These are phyloP conservation scores for Cyrtonyx montezumae DNA, from an alignment of 2,113 vertebrate genomes.

Conservation along the genomic window DNA sequence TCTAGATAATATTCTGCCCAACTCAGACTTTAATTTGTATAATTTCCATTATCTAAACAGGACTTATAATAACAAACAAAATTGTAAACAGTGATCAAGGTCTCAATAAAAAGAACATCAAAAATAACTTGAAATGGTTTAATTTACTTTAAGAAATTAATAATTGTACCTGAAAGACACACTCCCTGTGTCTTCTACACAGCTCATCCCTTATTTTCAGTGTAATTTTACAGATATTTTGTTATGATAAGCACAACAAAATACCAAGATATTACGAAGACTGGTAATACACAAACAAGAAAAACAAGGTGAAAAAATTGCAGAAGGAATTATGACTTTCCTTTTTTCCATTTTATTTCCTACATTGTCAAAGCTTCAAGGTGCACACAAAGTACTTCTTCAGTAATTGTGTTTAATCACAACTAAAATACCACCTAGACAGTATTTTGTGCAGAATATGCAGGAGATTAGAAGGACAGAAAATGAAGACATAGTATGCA, in stretches of 20 bases:
- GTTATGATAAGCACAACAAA: not conserved
- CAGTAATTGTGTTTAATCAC: not conserved
- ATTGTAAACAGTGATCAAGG: not conserved
- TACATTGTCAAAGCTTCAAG: not conserved
- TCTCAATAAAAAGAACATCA: not conserved
- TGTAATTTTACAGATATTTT: not conserved
- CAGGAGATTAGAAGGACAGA: not conserved
- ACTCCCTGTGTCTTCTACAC: not conserved
- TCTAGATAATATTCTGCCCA: not conserved
- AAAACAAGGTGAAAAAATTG: not conserved
- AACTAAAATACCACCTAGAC: not conserved
- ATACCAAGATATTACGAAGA: not conserved
- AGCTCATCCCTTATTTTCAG: not conserved
- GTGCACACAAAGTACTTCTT: not conserved
- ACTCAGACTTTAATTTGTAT: not conserved
- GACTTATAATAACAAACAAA: not conserved
- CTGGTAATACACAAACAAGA: not conserved
- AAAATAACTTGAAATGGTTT: not conserved
- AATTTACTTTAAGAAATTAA: not conserved
- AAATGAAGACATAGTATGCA: not conserved
- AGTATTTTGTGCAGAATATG: not conserved
- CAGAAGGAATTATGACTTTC: not conserved
- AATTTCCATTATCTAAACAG: not conserved
- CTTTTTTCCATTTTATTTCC: not conserved
- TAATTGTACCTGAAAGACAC: not conserved